Conservation (phyloP, 2,888 invertebrate species). For the Axea sp. region DNA sequence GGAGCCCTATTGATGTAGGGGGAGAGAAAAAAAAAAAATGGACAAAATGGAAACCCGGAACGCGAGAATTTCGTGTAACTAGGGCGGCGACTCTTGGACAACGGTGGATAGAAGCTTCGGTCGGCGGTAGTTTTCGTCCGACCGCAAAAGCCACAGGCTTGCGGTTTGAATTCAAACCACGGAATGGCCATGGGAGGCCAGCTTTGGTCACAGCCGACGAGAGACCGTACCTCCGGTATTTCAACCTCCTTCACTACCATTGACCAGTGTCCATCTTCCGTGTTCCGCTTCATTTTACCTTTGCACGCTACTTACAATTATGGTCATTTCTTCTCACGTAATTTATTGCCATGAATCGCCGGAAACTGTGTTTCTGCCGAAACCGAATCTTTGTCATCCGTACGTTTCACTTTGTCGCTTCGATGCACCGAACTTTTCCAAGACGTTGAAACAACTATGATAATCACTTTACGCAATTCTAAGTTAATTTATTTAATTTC, state of each 20-base stretch:
- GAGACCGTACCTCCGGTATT: slow-evolving; percentile 61
- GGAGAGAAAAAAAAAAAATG: no score
- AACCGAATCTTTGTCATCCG: not conserved
- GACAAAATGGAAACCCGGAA: slow-evolving; percentile 10
- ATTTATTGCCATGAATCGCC: slow-evolving; percentile 41
- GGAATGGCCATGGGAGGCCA: slow-evolving; percentile 71
- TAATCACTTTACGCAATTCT: no score
- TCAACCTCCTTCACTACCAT: slow-evolving; percentile 52
- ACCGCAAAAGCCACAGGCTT: slow-evolving; percentile 77
- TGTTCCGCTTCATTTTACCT: slow-evolving; percentile 60
- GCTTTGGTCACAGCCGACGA: slow-evolving; percentile 66
- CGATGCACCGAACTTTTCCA: no score
- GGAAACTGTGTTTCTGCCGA: slow-evolving; percentile 21
- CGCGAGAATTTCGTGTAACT: slow-evolving; percentile 50
- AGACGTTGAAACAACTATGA: no score
- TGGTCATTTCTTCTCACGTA: slow-evolving; percentile 46
- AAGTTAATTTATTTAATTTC: no score
- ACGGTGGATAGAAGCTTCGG: slow-evolving; percentile 62
- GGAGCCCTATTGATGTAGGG: slow-evolving; percentile 16
- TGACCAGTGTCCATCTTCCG: slow-evolving; percentile 59
- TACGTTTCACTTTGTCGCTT: no score
- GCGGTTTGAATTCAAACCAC: slow-evolving; percentile 75
- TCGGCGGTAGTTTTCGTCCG: slow-evolving; percentile 73
- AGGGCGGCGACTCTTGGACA: slow-evolving; percentile 61
- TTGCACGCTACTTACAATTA: slow-evolving; percentile 50